phyloP scores from a whole-genome alignment of 2,113 vertebrate genomes.

The Hemiscyllium ocellatum region DNA sequence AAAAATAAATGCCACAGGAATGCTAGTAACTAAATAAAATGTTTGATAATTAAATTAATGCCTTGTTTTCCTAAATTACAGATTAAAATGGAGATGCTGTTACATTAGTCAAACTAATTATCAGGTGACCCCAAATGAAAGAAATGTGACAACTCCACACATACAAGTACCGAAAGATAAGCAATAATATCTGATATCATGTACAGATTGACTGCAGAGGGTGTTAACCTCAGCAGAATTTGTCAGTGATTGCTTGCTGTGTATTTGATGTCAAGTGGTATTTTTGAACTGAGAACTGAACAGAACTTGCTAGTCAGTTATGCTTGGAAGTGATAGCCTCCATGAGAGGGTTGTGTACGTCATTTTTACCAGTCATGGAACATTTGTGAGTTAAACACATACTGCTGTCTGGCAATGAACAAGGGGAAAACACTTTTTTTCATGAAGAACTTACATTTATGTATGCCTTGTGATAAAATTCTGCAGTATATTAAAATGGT shows the following conservation, averaged over 20 bases:
- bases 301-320: neutral
- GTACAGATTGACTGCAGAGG: neutral
- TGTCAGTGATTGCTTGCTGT: neutral
- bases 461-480: neutral
- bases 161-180: neutral
- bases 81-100: neutral
- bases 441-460: neutral
- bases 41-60: neutral
- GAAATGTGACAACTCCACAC: neutral
- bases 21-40: neutral
- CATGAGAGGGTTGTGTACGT: neutral
- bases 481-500: neutral
- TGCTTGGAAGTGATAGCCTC: neutral
- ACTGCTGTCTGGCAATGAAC: neutral
- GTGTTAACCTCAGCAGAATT: slow-evolving; percentile 3
- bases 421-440: neutral
- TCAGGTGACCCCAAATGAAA: neutral
- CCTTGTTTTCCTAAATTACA: neutral
- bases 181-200: neutral
- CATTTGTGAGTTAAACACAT: neutral
- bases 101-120: neutral
- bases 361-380: neutral
- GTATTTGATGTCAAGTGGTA: neutral
- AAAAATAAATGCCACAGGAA: neutral
- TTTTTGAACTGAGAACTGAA: neutral